A percentile compares a stretch with the other conserved stretches of the same genome.
phyloP scores from a whole-genome alignment of 2,113 vertebrate genomes.

The Oplegnathus fasciatus region DNA sequence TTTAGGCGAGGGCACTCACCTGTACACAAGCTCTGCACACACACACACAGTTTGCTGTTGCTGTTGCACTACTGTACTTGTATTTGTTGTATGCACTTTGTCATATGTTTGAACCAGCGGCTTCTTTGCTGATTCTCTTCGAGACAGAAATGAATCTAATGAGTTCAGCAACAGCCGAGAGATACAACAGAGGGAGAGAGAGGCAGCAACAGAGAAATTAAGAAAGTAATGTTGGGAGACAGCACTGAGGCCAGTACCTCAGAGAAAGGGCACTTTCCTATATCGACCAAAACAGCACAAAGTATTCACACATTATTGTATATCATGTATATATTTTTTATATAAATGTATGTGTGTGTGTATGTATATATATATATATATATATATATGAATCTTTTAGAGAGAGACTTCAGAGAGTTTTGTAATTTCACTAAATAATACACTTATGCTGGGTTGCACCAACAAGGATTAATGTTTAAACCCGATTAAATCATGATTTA shows the following conservation, averaged over 20 bases:
- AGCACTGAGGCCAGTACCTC: not conserved
- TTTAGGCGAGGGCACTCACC: slow-evolving; percentile 11
- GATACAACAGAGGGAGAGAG: not conserved
- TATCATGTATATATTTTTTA: too few relatives aligned
- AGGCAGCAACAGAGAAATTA: not conserved
- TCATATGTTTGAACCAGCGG: slow-evolving; percentile 15
- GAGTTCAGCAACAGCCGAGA: slow-evolving; percentile 7
- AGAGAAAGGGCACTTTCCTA: not conserved
- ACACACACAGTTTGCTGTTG: not conserved
- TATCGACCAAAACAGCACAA: not conserved
- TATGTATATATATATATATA: too few relatives aligned
- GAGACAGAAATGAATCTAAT: slow-evolving; percentile 21
- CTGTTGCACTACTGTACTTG: not conserved
- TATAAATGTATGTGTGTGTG: too few relatives aligned
- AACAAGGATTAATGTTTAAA: too few relatives aligned
- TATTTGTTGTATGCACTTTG: not conserved
- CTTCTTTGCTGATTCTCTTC: slow-evolving; percentile 18
- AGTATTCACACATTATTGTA: too few relatives aligned
- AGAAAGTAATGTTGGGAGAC: not conserved
- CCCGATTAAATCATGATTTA: too few relatives aligned
- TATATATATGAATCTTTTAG: too few relatives aligned
- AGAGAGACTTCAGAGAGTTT: too few relatives aligned
- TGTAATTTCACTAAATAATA: not conserved
- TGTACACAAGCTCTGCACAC: not conserved
- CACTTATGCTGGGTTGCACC: too few relatives aligned